These are phyloP conservation scores for Andrena trimmerana DNA, from an alignment of 2,888 invertebrate species.

Conservation along the genomic window DNA sequence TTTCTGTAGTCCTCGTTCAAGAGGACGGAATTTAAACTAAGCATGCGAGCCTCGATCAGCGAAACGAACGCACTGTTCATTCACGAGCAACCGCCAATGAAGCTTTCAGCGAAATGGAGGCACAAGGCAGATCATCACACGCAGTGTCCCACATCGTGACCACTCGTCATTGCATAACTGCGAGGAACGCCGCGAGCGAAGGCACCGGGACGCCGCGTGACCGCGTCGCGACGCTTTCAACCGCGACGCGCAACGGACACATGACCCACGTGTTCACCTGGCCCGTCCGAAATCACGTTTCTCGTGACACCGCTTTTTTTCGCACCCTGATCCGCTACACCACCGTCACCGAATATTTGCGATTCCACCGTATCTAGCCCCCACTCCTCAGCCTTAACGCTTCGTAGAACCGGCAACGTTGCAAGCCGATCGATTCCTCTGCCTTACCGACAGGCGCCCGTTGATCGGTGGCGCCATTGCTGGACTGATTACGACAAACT, in stretches of 20 bases:
- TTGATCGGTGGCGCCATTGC: slow-evolving; percentile 62
- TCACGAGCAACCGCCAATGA: slow-evolving; percentile 14
- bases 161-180: slow-evolving; percentile 52
- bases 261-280: slow-evolving; percentile 47
- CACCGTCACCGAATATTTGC: slow-evolving; percentile 69
- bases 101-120: slow-evolving; percentile 3
- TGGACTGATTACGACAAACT: background rate
- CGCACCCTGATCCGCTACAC: slow-evolving; percentile 67
- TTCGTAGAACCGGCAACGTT: slow-evolving; percentile 58
- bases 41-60: background rate
- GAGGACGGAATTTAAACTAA: background rate
- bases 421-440: slow-evolving; percentile 70
- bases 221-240: background rate
- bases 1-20: background rate
- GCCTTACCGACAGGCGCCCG: slow-evolving; percentile 60
- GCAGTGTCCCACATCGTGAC: slow-evolving; percentile 22
- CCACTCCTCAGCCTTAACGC: slow-evolving; percentile 19
- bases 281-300: slow-evolving; percentile 30
- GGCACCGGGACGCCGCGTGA: slow-evolving; percentile 15
- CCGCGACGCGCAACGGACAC: slow-evolving; percentile 15
- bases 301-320: slow-evolving; percentile 61
- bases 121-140: slow-evolving; percentile 18
- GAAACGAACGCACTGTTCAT: slow-evolving; percentile 40
- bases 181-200: slow-evolving; percentile 24
- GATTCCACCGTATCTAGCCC: slow-evolving; percentile 44